Conservation (phyloP, 2,113 vertebrate species). For the Parotia lawesii region DNA sequence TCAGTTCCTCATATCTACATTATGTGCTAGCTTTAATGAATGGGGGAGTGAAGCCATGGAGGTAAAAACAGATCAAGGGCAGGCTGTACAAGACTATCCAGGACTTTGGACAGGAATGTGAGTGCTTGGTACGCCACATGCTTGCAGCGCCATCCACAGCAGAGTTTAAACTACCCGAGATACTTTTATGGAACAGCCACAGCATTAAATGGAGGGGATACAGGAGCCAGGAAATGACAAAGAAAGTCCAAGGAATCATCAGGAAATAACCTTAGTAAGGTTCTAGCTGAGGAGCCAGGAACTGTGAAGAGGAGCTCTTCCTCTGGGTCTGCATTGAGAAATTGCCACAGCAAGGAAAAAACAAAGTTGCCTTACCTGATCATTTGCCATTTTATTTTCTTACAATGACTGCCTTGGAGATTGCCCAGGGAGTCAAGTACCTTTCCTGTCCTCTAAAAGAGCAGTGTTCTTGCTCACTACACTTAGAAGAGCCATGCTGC, state of each 20-base stretch:
- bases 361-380: not conserved
- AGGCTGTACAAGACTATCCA: not conserved
- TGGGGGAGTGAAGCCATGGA: not conserved
- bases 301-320: not conserved
- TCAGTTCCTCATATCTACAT: not conserved
- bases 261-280: not conserved
- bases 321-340: not conserved
- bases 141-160: not conserved
- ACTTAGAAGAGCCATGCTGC: not conserved
- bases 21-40: not conserved
- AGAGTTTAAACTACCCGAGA: not conserved
- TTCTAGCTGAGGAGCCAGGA: not conserved
- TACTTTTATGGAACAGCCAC: not conserved
- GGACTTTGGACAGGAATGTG: not conserved
- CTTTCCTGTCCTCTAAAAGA: not conserved
- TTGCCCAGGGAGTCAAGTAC: not conserved
- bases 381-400: not conserved
- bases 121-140: accelerated
- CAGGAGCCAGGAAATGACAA: not conserved
- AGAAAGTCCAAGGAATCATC: not conserved
- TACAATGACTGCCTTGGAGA: not conserved
- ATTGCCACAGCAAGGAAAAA: not conserved
- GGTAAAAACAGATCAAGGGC: not conserved
- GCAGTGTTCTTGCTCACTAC: not conserved
- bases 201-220: not conserved